A percentile compares a stretch with the other conserved stretches of the same genome.
Evolutionary conservation across 2,797 vertebrate genomes (phyloP).

Genomic region (Parauchenoglanis punctatus): DNA sequence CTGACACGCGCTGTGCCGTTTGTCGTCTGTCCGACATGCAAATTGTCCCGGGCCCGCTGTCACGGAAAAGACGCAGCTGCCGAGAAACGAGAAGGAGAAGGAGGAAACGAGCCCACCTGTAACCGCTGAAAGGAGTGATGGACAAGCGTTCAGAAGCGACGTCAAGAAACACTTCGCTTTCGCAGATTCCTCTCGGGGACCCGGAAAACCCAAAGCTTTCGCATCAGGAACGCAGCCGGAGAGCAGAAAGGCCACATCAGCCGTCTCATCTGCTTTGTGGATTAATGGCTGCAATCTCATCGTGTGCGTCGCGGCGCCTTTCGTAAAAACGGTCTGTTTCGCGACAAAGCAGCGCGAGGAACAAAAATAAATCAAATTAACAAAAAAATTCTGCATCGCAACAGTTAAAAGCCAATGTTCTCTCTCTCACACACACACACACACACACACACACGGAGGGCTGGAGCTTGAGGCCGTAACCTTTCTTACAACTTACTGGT

Average conservation of each 20-base stretch:
- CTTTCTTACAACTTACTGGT: neutral
- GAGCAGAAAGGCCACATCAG: neutral
- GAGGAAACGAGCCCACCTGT: conserved; percentile 99
- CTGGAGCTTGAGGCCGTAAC: neutral
- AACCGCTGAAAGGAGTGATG: conserved; percentile 98
- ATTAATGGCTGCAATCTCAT: neutral
- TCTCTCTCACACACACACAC: neutral
- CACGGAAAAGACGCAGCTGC: conserved; percentile 71
- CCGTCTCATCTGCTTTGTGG: neutral
- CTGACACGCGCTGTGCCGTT: conserved; percentile 99
- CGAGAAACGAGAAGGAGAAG: conserved; percentile 86
- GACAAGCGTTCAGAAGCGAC: conserved; percentile 92
- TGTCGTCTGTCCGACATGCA: conserved; percentile 99
- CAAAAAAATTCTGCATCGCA: neutral
- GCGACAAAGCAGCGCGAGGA: neutral
- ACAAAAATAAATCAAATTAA: neutral
- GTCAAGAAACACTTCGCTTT: neutral
- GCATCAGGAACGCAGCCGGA: neutral
- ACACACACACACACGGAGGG: neutral
- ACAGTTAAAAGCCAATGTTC: neutral
- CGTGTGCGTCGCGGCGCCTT: no score
- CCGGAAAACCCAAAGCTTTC: neutral
- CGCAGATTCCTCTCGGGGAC: neutral
- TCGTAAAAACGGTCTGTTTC: neutral
- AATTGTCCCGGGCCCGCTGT: conserved; percentile 95